Percentiles rank a stretch among this genome's conserved stretches.
phyloP scores from a whole-genome alignment of 2,113 vertebrate species.

The Irena cyanogastra region DNA sequence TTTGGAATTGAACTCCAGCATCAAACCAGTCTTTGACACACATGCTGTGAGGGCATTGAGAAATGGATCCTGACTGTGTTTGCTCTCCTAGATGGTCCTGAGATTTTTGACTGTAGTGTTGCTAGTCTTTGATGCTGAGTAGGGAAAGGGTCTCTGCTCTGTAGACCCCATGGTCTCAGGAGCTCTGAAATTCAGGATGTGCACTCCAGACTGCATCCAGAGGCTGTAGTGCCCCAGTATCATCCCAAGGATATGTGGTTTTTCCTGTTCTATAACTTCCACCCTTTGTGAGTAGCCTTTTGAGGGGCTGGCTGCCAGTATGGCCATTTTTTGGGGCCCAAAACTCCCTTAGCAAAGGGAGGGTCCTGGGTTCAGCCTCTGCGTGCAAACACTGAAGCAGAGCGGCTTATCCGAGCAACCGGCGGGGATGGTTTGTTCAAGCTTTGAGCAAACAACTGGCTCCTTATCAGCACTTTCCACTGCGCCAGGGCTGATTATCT shows the following conservation, averaged over 20 bases:
- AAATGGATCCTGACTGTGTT: neutral
- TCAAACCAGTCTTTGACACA: accelerated
- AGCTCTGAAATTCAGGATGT: neutral
- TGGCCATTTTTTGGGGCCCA: neutral
- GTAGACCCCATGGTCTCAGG: neutral
- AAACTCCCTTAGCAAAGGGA: neutral
- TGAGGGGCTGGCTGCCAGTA: neutral
- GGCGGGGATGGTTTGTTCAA: neutral
- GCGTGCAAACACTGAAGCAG: accelerated
- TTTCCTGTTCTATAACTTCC: neutral
- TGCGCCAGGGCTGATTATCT: neutral
- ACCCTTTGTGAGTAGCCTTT: neutral
- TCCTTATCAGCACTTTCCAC: conserved; percentile 57
- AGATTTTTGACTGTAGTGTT: neutral
- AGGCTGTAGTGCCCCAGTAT: neutral
- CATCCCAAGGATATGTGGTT: accelerated
- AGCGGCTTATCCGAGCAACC: neutral
- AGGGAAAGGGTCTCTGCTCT: neutral
- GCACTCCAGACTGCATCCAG: neutral
- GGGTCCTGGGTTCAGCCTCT: neutral
- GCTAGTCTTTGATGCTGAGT: neutral
- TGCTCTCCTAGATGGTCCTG: neutral
- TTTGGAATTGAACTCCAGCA: neutral
- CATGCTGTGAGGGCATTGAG: accelerated
- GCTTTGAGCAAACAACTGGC: conserved; percentile 56